Conservation (phyloP, 2,888 invertebrate genomes). For the Standfussiana lucernea region DNA sequence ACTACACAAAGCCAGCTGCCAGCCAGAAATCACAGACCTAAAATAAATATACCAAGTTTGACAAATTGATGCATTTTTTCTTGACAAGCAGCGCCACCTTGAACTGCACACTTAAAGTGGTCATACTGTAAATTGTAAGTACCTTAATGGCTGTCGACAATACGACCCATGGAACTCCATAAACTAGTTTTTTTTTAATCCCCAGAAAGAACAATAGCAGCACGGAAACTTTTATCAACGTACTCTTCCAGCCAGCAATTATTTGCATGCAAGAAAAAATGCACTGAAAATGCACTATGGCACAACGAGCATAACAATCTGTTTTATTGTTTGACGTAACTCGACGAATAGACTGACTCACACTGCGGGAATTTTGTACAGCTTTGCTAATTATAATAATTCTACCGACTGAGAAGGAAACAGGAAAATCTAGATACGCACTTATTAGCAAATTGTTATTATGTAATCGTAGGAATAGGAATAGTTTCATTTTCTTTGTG, state of each 20-base stretch:
- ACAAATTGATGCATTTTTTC: no score
- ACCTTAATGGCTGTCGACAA: not conserved
- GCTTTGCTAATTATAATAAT: slow-evolving; percentile 20
- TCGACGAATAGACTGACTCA: slow-evolving; percentile 43
- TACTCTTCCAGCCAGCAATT: slow-evolving; percentile 17
- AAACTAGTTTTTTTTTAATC: not conserved
- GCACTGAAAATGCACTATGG: slow-evolving; percentile 15
- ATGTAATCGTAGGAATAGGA: slow-evolving; percentile 9
- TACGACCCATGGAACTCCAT: not conserved
- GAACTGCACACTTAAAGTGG: no score
- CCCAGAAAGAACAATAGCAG: slow-evolving; percentile 1
- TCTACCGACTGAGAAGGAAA: slow-evolving; percentile 33
- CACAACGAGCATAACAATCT: slow-evolving; percentile 9
- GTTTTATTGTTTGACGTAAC: slow-evolving; percentile 28
- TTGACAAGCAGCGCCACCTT: no score
- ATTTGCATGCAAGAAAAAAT: slow-evolving; percentile 14
- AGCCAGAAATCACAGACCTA: no score
- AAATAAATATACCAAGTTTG: no score
- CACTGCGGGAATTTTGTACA: slow-evolving; percentile 40
- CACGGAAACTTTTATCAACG: slow-evolving; percentile 14
- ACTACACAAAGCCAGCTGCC: no score
- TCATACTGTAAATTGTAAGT: no score
- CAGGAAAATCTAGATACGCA: slow-evolving; percentile 43
- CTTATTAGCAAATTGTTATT: slow-evolving; percentile 16
- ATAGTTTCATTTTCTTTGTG: slow-evolving; percentile 15